Conservation (phyloP, 2,888 invertebrate species). For the Anoncus sp. region DNA sequence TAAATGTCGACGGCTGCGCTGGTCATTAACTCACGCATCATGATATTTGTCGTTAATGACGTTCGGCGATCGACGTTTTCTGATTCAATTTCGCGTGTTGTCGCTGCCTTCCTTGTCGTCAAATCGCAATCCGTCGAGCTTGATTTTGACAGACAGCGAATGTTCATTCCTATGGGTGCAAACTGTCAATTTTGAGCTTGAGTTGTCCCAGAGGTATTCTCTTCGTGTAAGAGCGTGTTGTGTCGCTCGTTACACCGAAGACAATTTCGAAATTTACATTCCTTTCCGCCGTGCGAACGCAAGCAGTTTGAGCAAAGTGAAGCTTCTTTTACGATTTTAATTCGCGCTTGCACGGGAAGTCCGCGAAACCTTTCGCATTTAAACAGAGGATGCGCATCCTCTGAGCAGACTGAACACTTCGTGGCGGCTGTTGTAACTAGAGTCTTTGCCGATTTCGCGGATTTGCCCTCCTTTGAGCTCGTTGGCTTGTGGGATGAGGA, state of each 20-base stretch:
- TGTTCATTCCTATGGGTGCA: neutral
- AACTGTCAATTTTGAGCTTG: constrained; percentile 25
- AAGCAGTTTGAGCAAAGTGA: constrained; percentile 52
- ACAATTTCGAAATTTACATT: constrained; percentile 13
- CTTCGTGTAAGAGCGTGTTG: constrained; percentile 38
- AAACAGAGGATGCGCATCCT: constrained; percentile 32
- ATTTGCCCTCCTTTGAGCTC: too few species aligned
- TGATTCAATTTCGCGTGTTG: neutral
- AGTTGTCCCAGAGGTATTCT: too few species aligned
- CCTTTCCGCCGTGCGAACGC: neutral
- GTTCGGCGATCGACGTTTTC: neutral
- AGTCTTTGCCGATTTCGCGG: too few species aligned
- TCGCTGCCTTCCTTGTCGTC: neutral
- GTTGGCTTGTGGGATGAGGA: too few species aligned
- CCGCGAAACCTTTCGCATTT: constrained; percentile 38
- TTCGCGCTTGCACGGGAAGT: constrained; percentile 14
- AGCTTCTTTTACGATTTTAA: constrained; percentile 23
- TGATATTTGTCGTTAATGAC: constrained; percentile 9
- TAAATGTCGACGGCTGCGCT: constrained; percentile 26
- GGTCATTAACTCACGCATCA: constrained; percentile 11
- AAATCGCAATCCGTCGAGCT: neutral
- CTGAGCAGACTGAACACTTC: constrained; percentile 30
- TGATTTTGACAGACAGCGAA: neutral
- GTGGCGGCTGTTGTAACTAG: constrained; percentile 5
- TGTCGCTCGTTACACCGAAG: neutral